These are phyloP conservation scores for Pachypanchax playfairii DNA, from an alignment of 2,113 vertebrate species.

Conservation along the genomic window DNA sequence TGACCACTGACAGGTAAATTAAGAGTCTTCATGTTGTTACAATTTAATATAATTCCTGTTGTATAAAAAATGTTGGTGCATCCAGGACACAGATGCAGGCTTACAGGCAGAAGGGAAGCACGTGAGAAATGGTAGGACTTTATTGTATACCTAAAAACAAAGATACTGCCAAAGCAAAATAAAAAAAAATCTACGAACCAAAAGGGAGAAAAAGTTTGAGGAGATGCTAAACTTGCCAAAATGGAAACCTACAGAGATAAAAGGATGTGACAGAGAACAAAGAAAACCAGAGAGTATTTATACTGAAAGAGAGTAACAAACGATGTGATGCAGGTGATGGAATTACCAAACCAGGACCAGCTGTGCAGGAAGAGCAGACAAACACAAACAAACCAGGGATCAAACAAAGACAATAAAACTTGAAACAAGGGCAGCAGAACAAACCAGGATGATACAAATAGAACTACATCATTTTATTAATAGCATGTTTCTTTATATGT, in stretches of 20 bases:
- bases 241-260: background rate
- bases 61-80: background rate
- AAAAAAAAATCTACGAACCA: background rate
- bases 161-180: background rate
- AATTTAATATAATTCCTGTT: background rate
- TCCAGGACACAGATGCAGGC: background rate
- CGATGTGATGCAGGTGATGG: background rate
- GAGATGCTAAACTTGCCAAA: background rate
- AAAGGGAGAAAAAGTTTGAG: background rate
- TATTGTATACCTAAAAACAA: background rate
- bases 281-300: background rate
- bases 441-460: too few relatives aligned
- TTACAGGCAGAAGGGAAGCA: background rate
- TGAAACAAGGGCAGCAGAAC: too few relatives aligned
- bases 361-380: background rate
- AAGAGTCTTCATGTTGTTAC: background rate
- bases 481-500: too few relatives aligned
- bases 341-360: constrained; percentile 1
- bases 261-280: background rate
- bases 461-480: too few relatives aligned
- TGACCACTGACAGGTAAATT: background rate
- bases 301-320: background rate
- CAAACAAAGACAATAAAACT: background rate
- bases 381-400: background rate
- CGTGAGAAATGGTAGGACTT: background rate